Evolutionary conservation across 2,113 vertebrate genomes (phyloP).

Genomic region (Acanthochromis polyacanthus): DNA sequence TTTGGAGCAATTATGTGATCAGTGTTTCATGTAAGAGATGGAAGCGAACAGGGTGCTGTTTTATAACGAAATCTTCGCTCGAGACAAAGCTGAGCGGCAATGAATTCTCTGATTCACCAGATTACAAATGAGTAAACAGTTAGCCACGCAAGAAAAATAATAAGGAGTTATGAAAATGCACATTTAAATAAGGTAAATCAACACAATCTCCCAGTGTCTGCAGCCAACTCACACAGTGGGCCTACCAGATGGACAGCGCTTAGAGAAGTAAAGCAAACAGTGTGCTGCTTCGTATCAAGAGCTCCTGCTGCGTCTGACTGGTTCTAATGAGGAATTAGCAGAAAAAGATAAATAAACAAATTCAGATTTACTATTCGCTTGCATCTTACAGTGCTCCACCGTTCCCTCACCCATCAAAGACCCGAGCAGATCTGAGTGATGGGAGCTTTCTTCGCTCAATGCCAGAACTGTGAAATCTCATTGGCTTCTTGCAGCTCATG

Average conservation of each 20-base stretch:
- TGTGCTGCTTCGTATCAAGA: slow-evolving; percentile 73
- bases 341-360: slow-evolving; percentile 73
- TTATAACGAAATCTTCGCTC: slow-evolving; percentile 27
- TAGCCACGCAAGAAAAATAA: slow-evolving; percentile 21
- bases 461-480: slow-evolving; percentile 32
- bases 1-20: slow-evolving; percentile 54
- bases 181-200: slow-evolving; percentile 63
- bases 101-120: slow-evolving; percentile 30
- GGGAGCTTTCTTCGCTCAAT: slow-evolving; percentile 52
- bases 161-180: slow-evolving; percentile 41
- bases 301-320: slow-evolving; percentile 70
- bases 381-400: slow-evolving; percentile 14
- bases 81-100: slow-evolving; percentile 27
- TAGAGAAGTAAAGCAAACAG: slow-evolving; percentile 74
- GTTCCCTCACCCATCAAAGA: slow-evolving; percentile 63
- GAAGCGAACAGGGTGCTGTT: slow-evolving; percentile 39
- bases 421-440: slow-evolving; percentile 59
- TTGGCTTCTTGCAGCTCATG: slow-evolving; percentile 40
- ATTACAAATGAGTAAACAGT: slow-evolving; percentile 47
- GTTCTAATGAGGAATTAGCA: slow-evolving; percentile 82
- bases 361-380: slow-evolving; percentile 59
- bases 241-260: slow-evolving; percentile 60
- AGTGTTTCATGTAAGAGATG: slow-evolving; percentile 43
- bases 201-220: slow-evolving; percentile 41
- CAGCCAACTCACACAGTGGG: slow-evolving; percentile 65